Base-by-base conservation (phyloP, 2,113 vertebrate genomes). In the Tor tambroides region DNA sequence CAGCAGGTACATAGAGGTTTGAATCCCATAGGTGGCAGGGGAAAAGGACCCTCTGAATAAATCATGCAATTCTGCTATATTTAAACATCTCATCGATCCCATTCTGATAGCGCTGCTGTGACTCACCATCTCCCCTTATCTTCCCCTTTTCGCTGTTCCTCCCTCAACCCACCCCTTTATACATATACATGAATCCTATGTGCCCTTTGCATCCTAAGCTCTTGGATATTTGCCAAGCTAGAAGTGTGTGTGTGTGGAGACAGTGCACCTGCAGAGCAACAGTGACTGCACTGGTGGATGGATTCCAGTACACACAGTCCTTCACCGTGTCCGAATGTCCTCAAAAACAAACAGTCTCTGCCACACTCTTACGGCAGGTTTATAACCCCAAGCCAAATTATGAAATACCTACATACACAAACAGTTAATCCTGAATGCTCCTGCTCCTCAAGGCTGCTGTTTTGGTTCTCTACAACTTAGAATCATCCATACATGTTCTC, bases 51-150 rank as follows among this genome's bases (percentile, higher is more conserved):
- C 86, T 80, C 80, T 91, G 63, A 91, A 91, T 91, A 84, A 91
- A 77, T 87, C 83, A 91, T 85, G 51, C 75, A 65, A 61, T 79
- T 80, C 74, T 85, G 78, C 90, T 90, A 90, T 91, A 92, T 92
- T 92, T 92, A 90, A 86, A 87, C 86, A 85, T 84, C 67, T 65
- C 90, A 91, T 91, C 88, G 84, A 89, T 92, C 85, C 76, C 59
- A 69, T 41, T 83, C 89, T 84, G 85, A 86, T 82, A 67, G 65
- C 84, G 35, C 85, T 84, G 74, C 56, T 43, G 83, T 91, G 89
- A 89, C 85, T 91, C 86, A 89, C 69, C 71, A 32, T 85, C 71
- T 65, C 43, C 23, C 75, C 5, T 19, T 54, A 54, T 54, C 51
- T 19, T 54, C 5, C 14, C 35, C 41, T n/a, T n/a, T 78, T 41